These are phyloP conservation scores for Phenacoccus solenopsis DNA, from an alignment of 1,140 invertebrate species.

Conservation along the genomic window DNA sequence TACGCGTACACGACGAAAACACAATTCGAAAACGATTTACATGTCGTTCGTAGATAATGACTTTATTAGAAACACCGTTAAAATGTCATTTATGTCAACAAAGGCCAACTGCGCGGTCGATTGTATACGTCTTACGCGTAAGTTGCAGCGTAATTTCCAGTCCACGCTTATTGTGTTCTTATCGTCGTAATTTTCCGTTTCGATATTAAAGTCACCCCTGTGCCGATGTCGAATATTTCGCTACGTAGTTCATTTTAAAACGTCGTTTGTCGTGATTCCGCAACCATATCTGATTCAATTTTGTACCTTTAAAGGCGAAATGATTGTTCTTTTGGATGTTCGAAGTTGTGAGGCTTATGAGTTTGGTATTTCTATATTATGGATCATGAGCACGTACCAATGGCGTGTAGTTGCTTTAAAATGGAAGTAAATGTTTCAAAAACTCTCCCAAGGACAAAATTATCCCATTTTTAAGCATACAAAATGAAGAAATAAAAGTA, in stretches of 20 bases:
- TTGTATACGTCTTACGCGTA: not conserved
- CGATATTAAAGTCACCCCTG: not conserved
- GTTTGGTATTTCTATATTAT: too few species aligned
- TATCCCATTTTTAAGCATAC: too few species aligned
- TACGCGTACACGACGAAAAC: too few species aligned
- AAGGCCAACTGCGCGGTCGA: not conserved
- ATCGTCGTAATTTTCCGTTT: not conserved
- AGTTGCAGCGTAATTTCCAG: not conserved
- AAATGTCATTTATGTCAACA: not conserved
- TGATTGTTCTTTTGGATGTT: not conserved
- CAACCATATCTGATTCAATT: not conserved
- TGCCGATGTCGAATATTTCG: not conserved
- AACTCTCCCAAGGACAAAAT: too few species aligned
- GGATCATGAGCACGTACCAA: too few species aligned
- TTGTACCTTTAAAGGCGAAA: not conserved
- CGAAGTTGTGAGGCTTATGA: too few species aligned
- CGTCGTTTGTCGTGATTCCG: not conserved
- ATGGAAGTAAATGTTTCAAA: too few species aligned
- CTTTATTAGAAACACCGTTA: conserved; percentile 2
- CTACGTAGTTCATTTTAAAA: not conserved
- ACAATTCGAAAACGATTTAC: too few species aligned
- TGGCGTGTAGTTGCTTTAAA: too few species aligned
- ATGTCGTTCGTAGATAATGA: not conserved
- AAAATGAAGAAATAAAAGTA: too few species aligned
- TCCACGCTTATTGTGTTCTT: not conserved